These are phyloP conservation scores for Oligia latruncula DNA, from an alignment of 2,888 invertebrate genomes.

Conservation along the genomic window DNA sequence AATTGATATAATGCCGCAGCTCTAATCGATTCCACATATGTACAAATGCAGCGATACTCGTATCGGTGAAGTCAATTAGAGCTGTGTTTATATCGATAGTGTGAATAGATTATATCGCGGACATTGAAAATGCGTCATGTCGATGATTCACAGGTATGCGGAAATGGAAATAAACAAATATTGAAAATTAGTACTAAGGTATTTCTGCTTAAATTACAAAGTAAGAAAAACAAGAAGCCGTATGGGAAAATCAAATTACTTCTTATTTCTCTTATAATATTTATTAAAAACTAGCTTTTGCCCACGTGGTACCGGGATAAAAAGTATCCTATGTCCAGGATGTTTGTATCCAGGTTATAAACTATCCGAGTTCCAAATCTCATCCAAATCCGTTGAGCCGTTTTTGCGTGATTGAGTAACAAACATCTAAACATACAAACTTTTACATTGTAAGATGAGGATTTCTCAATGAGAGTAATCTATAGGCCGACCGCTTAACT, in stretches of 20 bases:
- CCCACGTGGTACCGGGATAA: too few relatives aligned
- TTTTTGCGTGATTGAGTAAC: too few relatives aligned
- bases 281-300: too few relatives aligned
- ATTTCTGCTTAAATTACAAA: neutral
- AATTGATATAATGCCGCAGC: constrained; percentile 48
- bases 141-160: constrained; percentile 7
- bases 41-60: constrained; percentile 35
- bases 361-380: too few relatives aligned
- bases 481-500: too few relatives aligned
- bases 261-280: neutral
- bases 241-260: neutral
- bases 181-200: neutral
- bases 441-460: too few relatives aligned
- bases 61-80: constrained; percentile 48
- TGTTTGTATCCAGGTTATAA: too few relatives aligned
- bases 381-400: too few relatives aligned
- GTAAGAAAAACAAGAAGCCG: neutral
- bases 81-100: constrained; percentile 35
- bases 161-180: neutral
- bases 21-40: constrained; percentile 33
- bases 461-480: too few relatives aligned
- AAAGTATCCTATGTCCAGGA: too few relatives aligned
- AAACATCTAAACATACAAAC: too few relatives aligned
- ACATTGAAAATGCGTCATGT: constrained; percentile 17
- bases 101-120: constrained; percentile 24